A percentile compares a stretch with the other conserved stretches of the same genome.
phyloP scores from a whole-genome alignment of 2,113 vertebrate species.

The Xenopus tropicalis region DNA sequence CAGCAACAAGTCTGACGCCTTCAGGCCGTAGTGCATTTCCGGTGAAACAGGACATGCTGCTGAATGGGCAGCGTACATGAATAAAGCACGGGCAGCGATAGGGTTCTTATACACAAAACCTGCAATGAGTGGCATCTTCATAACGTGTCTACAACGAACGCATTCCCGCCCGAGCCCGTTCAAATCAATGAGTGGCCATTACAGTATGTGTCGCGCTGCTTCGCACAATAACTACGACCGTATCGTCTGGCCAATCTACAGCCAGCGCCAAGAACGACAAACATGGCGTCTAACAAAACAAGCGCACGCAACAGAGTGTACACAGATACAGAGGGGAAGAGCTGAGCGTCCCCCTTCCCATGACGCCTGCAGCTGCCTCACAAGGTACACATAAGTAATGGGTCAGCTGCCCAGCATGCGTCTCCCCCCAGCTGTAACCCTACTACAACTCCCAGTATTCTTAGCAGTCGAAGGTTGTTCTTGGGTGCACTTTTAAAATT shows the following conservation, averaged over 20 bases:
- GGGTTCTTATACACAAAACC: neutral
- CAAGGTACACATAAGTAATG: neutral
- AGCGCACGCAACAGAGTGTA: neutral
- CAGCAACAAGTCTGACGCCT: no score
- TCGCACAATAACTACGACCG: constrained; percentile 47
- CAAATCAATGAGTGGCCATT: constrained; percentile 22
- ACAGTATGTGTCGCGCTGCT: constrained; percentile 34
- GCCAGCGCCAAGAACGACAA: constrained; percentile 49
- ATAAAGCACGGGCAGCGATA: no score
- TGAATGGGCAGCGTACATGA: no score
- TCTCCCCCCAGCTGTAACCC: neutral
- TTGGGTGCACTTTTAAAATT: no score
- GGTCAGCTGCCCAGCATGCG: neutral
- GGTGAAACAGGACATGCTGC: no score
- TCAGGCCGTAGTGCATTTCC: no score
- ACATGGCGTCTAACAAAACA: constrained; percentile 41
- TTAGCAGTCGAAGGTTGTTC: neutral
- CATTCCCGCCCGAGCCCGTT: constrained; percentile 15
- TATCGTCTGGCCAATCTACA: constrained; percentile 11
- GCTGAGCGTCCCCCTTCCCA: neutral
- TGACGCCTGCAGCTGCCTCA: neutral
- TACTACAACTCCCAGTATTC: neutral
- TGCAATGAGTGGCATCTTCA: neutral
- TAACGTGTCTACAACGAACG: neutral
- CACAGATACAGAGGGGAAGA: neutral